Percentiles rank a stretch among this genome's conserved stretches.
These are phyloP conservation scores for Antheraea pernyi DNA, from an alignment of 1,140 invertebrate genomes.

Conservation along the genomic window DNA sequence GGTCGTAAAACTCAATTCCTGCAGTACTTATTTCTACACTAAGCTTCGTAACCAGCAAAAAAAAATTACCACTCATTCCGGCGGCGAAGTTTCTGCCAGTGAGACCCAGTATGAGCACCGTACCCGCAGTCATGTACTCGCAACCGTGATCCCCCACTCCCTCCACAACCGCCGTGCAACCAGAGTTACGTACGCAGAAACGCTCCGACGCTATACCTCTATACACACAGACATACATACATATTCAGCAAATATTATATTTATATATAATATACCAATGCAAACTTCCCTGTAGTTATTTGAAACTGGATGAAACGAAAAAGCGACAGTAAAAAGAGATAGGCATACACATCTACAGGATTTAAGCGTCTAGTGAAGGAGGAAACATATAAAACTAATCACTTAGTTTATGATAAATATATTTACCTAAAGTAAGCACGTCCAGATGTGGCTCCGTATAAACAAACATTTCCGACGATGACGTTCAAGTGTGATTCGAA, in stretches of 20 bases:
- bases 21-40: too few species aligned
- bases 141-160: conserved; percentile 99
- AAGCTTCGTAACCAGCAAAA: too few species aligned
- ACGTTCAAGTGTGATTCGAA: conserved; percentile 96
- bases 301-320: too few species aligned
- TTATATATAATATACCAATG: too few species aligned
- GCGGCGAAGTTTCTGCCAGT: conserved; percentile 99
- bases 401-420: neutral
- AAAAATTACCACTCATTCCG: conserved; percentile 91
- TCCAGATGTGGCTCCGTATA: conserved; percentile 98
- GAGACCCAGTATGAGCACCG: conserved; percentile 94
- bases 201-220: conserved; percentile 98
- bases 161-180: conserved; percentile 93
- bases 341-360: too few species aligned
- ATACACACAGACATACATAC: conserved; percentile 12
- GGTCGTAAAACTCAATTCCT: too few species aligned
- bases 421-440: conserved; percentile 90
- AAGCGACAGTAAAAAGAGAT: too few species aligned
- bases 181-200: conserved; percentile 98
- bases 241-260: too few species aligned
- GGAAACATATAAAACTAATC: too few species aligned
- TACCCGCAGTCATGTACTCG: conserved; percentile 99
- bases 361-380: too few species aligned
- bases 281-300: too few species aligned
- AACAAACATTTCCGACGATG: conserved; percentile 98